phyloP scores from a whole-genome alignment of 2,113 vertebrate genomes.

The Vicugna pacos region DNA sequence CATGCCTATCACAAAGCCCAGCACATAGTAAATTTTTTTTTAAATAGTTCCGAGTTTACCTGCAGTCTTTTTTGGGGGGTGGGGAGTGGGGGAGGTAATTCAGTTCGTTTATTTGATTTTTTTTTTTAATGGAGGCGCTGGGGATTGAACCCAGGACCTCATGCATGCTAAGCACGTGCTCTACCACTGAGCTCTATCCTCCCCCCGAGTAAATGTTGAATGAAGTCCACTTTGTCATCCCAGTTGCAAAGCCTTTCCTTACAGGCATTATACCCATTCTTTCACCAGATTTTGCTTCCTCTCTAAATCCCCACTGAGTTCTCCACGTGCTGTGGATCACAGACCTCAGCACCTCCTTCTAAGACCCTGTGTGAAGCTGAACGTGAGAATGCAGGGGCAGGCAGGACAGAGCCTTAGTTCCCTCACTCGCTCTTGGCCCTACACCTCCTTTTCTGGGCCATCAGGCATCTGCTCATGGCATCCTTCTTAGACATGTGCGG shows the following conservation, averaged over 20 bases:
- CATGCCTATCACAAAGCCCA: neutral
- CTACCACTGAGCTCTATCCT: no score
- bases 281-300: neutral
- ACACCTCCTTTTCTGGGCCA: neutral
- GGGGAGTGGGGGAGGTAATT: no score
- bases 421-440: neutral
- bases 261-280: neutral
- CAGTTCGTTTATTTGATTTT: no score
- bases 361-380: neutral
- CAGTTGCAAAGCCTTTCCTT: neutral
- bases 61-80: no score
- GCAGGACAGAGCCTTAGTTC: neutral
- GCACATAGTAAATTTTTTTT: no score
- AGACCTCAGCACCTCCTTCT: neutral
- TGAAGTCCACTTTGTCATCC: neutral
- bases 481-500: neutral
- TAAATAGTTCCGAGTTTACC: no score
- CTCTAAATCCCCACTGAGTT: neutral
- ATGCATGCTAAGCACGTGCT: no score
- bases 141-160: no score
- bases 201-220: no score
- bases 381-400: neutral
- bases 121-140: no score
- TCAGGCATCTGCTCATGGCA: fast-evolving
- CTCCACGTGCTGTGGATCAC: neutral